phyloP scores from a whole-genome alignment of 2,113 vertebrate genomes.

The Toxotes jaculatrix region DNA sequence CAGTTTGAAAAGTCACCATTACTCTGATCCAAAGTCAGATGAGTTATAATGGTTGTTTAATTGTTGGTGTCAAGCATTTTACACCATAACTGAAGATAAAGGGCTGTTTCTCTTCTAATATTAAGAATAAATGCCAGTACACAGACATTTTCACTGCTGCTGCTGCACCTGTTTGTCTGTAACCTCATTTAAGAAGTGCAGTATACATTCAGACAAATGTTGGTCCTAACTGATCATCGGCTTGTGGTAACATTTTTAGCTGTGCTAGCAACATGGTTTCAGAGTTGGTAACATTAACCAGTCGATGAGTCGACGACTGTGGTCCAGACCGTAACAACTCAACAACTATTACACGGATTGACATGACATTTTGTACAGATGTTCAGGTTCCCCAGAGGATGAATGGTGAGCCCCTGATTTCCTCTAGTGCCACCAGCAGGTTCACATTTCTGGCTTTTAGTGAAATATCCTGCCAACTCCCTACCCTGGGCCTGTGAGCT shows the following conservation, averaged over 20 bases:
- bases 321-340: neutral
- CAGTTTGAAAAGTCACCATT: slow-evolving; percentile 16
- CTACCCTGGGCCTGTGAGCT: too few species aligned
- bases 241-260: neutral
- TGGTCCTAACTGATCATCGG: neutral
- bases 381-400: too few species aligned
- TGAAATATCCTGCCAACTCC: neutral
- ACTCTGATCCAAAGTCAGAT: neutral
- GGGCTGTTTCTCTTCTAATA: neutral
- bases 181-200: neutral
- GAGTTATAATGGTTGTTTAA: neutral
- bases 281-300: too few species aligned
- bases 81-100: neutral
- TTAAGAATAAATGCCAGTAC: too few species aligned
- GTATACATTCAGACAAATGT: neutral
- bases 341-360: neutral
- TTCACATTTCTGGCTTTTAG: neutral
- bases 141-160: neutral
- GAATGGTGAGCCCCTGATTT: neutral
- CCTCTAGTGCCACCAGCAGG: neutral
- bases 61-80: neutral
- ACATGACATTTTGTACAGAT: neutral
- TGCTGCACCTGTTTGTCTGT: neutral
- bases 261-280: neutral
- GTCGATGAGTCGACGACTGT: neutral